Evolutionary conservation across 1,140 invertebrate species (phyloP), one percentile per base, ranked within the genome.

Genomic region (Bombus waltoni): DNA sequence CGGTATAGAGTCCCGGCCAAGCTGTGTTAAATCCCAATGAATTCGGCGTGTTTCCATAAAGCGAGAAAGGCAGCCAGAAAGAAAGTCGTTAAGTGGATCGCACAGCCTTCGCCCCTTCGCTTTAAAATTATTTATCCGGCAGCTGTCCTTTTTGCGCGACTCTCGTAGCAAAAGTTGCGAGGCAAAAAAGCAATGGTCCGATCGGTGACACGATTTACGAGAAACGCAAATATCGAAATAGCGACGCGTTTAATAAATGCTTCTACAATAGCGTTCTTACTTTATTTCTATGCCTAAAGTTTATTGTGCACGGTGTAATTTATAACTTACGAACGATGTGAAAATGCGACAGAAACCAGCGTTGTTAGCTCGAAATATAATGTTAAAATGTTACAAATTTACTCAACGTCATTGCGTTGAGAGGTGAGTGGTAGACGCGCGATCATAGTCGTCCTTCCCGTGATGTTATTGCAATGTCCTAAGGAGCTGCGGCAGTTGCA

Each of bases 1-100:
- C 47, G 18, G 47, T 53, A 8, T 6, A 6, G 47, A 53, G 18
- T 53, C 47, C 6, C 47, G 47, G 42, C 47, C 47, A 88, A 88
- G 88, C 75, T 83, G 42, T 80, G 83, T 83, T 89, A 88, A 89
- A 89, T 80, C 83, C 57, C 83, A 86, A 89, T 81, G 88, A 82
- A 40, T 83, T 70, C 28, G 32, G 38, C 47, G 62, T 68, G 57
- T 81, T 89, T 84, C 40, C 47, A 70, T 75, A 40, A 75, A 76
- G 72, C 66, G 66, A 66, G 57, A 84, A 87, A 75, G 71, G 25
- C 44, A 76, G 40, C 28, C 44, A 8, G n/a, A 4, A 59, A 70
- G 65, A 62, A 40, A 83, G 42, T 77, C 57, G 70, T 80, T 44
- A 66, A 44, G 53, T 42, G 65, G 53, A 62, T 70, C 75, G 35